Conservation (phyloP, 2,888 invertebrate genomes). For the Trilocha varians region DNA sequence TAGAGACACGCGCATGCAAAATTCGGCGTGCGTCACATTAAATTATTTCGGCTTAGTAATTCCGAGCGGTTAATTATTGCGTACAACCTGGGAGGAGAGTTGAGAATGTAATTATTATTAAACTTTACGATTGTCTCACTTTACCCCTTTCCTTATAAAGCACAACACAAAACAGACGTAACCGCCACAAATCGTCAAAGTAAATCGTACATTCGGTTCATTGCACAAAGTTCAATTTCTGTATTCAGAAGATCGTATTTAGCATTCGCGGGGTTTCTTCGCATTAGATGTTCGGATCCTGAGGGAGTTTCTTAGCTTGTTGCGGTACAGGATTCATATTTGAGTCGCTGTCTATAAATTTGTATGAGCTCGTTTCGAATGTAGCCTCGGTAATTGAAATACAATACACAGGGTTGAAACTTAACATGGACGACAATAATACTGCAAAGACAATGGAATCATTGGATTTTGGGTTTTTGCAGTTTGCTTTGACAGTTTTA, state of each 20-base stretch:
- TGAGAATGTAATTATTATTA: conserved; percentile 74
- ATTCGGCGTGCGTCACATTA: conserved; percentile 64
- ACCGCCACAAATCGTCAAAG: conserved; percentile 16
- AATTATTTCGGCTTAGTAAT: conserved; percentile 74
- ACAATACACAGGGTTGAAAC: conserved; percentile 4
- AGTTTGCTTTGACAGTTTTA: no score
- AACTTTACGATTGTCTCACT: conserved; percentile 74
- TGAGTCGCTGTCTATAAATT: conserved; percentile 55
- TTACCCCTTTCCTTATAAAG: conserved; percentile 57
- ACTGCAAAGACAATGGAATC: not conserved
- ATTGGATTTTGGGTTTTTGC: no score
- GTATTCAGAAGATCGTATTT: conserved; percentile 2
- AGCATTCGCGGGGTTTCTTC: conserved; percentile 14
- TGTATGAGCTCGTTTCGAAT: conserved; percentile 24
- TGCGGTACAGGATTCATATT: conserved; percentile 67
- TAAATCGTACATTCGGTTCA: conserved; percentile 18
- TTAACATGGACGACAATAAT: not conserved
- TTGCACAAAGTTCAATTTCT: conserved; percentile 10
- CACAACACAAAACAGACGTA: conserved; percentile 25
- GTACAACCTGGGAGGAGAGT: conserved; percentile 69
- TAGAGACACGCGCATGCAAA: conserved; percentile 28
- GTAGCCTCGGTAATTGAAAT: conserved; percentile 20
- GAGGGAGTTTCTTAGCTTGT: conserved; percentile 69
- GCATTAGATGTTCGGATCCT: conserved; percentile 58
- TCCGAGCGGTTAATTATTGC: conserved; percentile 72